These are phyloP conservation scores for Macrostomum cliftonense DNA, from an alignment of 2,888 invertebrate species.

Conservation along the genomic window DNA sequence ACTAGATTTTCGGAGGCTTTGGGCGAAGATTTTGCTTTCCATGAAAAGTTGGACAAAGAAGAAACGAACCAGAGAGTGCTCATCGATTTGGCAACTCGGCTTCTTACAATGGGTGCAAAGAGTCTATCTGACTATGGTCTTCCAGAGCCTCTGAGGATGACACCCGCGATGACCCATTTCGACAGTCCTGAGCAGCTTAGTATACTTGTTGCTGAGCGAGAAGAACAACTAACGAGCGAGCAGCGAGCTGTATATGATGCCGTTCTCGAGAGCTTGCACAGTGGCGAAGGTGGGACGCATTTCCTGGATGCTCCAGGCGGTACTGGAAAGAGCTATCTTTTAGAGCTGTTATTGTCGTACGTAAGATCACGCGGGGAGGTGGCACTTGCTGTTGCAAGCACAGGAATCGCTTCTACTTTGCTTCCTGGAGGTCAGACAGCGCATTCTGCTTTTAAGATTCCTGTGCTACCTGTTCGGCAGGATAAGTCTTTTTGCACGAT, in stretches of 20 bases:
- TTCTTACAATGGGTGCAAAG: too few species aligned
- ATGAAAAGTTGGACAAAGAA: too few species aligned
- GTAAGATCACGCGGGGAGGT: constrained; percentile 23
- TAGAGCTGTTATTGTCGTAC: not conserved
- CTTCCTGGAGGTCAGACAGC: constrained; percentile 18
- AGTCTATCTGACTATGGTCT: too few species aligned
- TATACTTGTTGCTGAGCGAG: too few species aligned
- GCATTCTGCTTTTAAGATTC: constrained; percentile 14
- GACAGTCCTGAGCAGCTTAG: too few species aligned
- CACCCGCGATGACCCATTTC: too few species aligned
- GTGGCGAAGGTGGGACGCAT: constrained; percentile 9
- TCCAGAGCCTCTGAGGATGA: too few species aligned
- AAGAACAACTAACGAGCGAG: not conserved
- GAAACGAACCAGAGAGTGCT: too few species aligned
- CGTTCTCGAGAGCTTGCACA: constrained; percentile 1
- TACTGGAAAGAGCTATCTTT: constrained; percentile 19
- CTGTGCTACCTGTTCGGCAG: too few species aligned
- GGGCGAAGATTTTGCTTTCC: constrained; percentile 7
- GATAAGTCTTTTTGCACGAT: too few species aligned
- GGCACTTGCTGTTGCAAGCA: constrained; percentile 33
- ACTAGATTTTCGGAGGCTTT: constrained; percentile 1
- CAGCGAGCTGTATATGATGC: not conserved
- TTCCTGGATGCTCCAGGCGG: constrained; percentile 37
- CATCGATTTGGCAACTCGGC: too few species aligned
- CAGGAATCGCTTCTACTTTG: constrained; percentile 39